Conservation (phyloP, 2,888 invertebrate genomes). For the Spicauda simplicius region DNA sequence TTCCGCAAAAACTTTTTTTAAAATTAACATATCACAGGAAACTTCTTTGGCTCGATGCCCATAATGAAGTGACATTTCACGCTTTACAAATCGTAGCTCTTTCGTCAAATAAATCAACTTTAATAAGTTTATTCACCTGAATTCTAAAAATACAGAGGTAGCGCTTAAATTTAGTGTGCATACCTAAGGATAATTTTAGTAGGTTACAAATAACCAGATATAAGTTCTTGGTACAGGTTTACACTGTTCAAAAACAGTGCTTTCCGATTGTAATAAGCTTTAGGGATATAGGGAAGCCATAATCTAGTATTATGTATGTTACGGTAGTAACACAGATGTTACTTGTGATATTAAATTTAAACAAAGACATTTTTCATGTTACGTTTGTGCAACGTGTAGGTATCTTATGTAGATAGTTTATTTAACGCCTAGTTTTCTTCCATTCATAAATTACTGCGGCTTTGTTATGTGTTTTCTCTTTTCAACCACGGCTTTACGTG, state of each 20-base stretch:
- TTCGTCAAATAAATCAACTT: conserved; percentile 44
- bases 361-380: conserved; percentile 20
- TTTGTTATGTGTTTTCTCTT: not conserved
- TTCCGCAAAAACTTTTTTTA: not conserved
- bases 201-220: conserved; percentile 22
- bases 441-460: conserved; percentile 7
- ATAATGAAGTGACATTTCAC: conserved; percentile 50
- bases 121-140: conserved; percentile 64
- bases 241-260: conserved; percentile 45
- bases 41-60: conserved; percentile 52
- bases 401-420: conserved; percentile 9
- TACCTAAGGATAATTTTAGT: conserved; percentile 8
- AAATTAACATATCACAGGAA: not conserved
- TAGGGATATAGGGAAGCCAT: conserved; percentile 60
- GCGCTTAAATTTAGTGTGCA: conserved; percentile 2
- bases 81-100: conserved; percentile 48
- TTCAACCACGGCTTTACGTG: conserved; percentile 7
- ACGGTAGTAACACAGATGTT: conserved; percentile 66
- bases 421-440: conserved; percentile 17
- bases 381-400: not conserved
- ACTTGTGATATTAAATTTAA: conserved; percentile 55
- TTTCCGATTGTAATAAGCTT: conserved; percentile 71
- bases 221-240: conserved; percentile 1
- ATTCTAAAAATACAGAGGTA: conserved; percentile 17
- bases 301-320: conserved; percentile 58